Evolutionary conservation across 2,888 invertebrate genomes (phyloP).

Genomic region (Smittia aterrima): DNA sequence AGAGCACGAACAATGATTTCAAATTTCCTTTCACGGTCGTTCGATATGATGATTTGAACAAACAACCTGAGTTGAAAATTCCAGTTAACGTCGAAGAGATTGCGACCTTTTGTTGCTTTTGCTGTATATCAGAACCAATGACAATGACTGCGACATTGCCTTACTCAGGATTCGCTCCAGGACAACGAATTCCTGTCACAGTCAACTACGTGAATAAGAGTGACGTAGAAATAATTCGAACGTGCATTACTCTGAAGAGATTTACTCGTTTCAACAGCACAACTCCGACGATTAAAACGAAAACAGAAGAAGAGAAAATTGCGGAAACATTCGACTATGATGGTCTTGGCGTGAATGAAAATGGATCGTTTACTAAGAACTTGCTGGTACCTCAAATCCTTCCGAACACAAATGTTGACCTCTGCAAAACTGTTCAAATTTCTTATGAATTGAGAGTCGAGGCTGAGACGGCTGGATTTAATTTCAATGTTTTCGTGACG

Average conservation of each 20-base stretch:
- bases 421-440: not conserved
- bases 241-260: not conserved
- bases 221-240: not conserved
- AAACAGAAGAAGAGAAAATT: no score
- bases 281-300: no score
- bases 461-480: not conserved
- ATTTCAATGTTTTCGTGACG: not conserved
- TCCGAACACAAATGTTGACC: not conserved
- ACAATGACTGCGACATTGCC: slow-evolving; percentile 30
- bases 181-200: slow-evolving; percentile 24
- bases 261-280: not conserved
- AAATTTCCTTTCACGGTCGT: slow-evolving; percentile 8
- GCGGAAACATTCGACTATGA: no score
- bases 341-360: no score
- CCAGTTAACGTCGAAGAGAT: not conserved
- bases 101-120: slow-evolving; percentile 31
- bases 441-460: not conserved
- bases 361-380: no score
- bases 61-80: not conserved
- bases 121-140: slow-evolving; percentile 34
- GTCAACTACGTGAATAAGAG: slow-evolving; percentile 18
- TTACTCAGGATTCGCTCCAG: slow-evolving; percentile 19
- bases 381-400: no score
- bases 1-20: slow-evolving; percentile 49
- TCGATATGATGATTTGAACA: slow-evolving; percentile 17